Base-by-base conservation (phyloP, 2,888 invertebrate genomes). In the Eristalis arbustorum region DNA sequence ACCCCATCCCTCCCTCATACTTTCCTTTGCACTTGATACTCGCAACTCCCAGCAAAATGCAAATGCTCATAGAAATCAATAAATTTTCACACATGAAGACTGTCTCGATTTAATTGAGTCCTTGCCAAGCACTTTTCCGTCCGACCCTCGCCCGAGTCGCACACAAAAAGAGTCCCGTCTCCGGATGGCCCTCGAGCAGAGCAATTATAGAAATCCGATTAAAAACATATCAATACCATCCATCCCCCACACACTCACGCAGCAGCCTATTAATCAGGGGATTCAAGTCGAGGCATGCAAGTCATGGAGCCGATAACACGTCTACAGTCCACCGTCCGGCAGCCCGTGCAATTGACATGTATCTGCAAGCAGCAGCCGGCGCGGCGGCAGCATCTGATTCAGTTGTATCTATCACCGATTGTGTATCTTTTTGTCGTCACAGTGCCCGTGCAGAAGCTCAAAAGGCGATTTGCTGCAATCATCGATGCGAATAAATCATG, bases 401-500 rank as follows among this genome's bases (percentile, higher is more conserved):
- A 85, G 85, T 85, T 78, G 82, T 78, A 85, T 82, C 85, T 78
- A 77, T 82, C 82, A 63, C 71, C 66, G 69, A 85, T 66, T 77
- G 40, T 67, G 68, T 75, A 62, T 79, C 69, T 75, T 49, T 64
- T 81, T 77, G 63, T 66, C 25, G 59, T 40, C 66, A 57, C n/a
- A 57, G 42, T 25, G 66, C 37, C 40, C 14, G 28, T 61, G 42
- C 22, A 75, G 63, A 61, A 79, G 69, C 64, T 74, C 40, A 74
- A 77, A 73, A 69, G 62, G 69, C 82, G 78, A 83, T 83, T 87
- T 78, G 75, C 62, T 63, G 87, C 78, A 87, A 87, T 87, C 87
- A 83, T 87, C 83, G 78, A 75, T 59, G 78, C 71, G 78, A 75
- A 87, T 87, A 83, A 87, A 83, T 87, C 87, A 87, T 79, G 62